These are phyloP conservation scores for Lathronympha strigana DNA, from an alignment of 2,888 invertebrate species.

Conservation along the genomic window DNA sequence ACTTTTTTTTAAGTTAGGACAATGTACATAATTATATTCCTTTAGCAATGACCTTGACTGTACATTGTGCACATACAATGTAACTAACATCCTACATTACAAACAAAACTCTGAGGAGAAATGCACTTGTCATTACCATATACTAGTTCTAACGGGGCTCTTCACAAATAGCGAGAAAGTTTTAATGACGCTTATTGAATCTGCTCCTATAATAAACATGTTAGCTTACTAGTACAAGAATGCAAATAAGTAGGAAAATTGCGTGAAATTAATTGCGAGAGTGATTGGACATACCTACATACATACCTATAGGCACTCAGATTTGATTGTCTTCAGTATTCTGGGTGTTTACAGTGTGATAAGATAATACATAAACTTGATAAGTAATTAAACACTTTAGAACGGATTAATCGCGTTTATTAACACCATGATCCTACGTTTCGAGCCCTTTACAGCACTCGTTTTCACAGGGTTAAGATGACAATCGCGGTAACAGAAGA, in stretches of 20 bases:
- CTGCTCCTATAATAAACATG: slow-evolving; percentile 13
- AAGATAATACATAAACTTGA: not conserved
- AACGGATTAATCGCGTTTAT: too few relatives aligned
- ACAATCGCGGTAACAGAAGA: too few relatives aligned
- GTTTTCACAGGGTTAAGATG: too few relatives aligned
- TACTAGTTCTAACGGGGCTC: slow-evolving; percentile 27
- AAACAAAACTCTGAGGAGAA: slow-evolving; percentile 16
- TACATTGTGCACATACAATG: not conserved
- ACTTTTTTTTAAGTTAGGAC: too few relatives aligned
- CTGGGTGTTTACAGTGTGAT: not conserved
- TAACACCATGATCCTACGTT: too few relatives aligned
- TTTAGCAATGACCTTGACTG: too few relatives aligned
- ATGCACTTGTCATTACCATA: slow-evolving; percentile 26
- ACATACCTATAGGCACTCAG: too few relatives aligned
- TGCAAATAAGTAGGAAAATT: slow-evolving; percentile 17
- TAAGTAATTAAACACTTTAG: too few relatives aligned
- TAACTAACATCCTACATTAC: not conserved
- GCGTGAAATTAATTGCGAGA: not conserved
- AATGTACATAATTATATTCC: too few relatives aligned
- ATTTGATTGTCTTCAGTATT: too few relatives aligned
- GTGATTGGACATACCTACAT: too few relatives aligned
- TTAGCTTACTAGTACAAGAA: slow-evolving; percentile 9
- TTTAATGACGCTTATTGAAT: slow-evolving; percentile 27
- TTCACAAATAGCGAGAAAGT: slow-evolving; percentile 25
- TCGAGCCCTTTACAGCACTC: too few relatives aligned